Base-by-base conservation (phyloP, 2,888 invertebrate species). In the Chrysolina haemoptera region DNA sequence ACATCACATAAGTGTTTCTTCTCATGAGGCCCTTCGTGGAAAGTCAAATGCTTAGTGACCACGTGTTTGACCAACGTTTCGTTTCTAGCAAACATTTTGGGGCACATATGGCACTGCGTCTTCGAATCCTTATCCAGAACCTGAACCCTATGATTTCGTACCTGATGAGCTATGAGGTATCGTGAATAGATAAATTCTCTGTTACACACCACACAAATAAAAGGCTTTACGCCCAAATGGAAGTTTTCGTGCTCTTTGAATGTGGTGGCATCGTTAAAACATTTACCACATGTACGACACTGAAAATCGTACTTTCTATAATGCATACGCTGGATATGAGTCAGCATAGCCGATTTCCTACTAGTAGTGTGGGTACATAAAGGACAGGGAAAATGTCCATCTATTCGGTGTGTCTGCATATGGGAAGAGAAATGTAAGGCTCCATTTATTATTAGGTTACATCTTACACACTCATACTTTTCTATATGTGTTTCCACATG, bases 251-350 rank as follows among this genome's bases (percentile, higher is more conserved):
- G 90, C 18, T 88, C 84, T 59, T 87, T 84, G 41, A 89, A 84
- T 59, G 89, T 89, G 8, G 88, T 86, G n/a, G 85, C 85, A 16
- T 86, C 86, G 1, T 89, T 87, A 79, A 87, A 90, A 3, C 88
- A 88, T 79, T 90, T 90, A 0, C 90, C 90, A 73, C 90, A 90
- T 1, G 85, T 85, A 41, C 87, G 83, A 71, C 90, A 90, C 9
- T 90, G 86, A 73, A 84, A 88, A 64, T 87, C 87, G 75, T 87
- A 88, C 67, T 89, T 79, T 69, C 80, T 78, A 14, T 80, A 78
- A 62, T 82, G 83, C 74, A 82, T 65, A 2, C 81, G 71, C 20
- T 80, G 78, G 50, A 83, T 83, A 70, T 83, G 83, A 0, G 81
- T 79, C 62, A 81, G 72, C 81, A 83, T 82, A 1, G 82, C 81